These are phyloP conservation scores for Chaunax sp. DNA, from an alignment of 2,797 vertebrate species.

Conservation along the genomic window DNA sequence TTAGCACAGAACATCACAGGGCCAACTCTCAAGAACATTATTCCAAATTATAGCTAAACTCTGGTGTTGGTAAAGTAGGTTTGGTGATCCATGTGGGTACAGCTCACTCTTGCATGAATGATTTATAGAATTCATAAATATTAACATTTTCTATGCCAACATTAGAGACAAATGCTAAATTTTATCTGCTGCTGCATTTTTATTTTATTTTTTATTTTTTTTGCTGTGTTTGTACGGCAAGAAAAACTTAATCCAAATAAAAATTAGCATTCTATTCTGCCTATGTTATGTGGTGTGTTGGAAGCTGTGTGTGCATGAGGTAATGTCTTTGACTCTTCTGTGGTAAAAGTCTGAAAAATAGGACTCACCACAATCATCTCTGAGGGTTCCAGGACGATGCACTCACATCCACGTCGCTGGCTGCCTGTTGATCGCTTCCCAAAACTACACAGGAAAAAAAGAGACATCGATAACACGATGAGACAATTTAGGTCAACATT, in stretches of 20 bases:
- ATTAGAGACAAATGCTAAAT: too few species aligned
- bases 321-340: neutral
- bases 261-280: neutral
- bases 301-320: neutral
- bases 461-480: neutral
- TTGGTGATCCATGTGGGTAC: neutral
- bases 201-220: neutral
- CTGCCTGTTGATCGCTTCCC: conserved; percentile 97
- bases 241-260: too few species aligned
- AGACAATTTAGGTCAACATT: too few species aligned
- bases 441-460: conserved; percentile 83
- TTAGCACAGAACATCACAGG: conserved; percentile 16
- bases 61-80: neutral
- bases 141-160: neutral
- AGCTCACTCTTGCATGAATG: neutral
- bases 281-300: neutral
- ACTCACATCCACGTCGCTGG: conserved; percentile 96
- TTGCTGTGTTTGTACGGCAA: neutral
- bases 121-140: too few species aligned
- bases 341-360: conserved; percentile 21
- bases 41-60: too few species aligned
- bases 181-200: too few species aligned
- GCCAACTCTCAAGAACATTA: neutral
- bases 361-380: conserved; percentile 99
- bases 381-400: conserved; percentile 98